Base-by-base conservation (phyloP, 2,113 vertebrate species). In the Oreotrochilus melanogaster region DNA sequence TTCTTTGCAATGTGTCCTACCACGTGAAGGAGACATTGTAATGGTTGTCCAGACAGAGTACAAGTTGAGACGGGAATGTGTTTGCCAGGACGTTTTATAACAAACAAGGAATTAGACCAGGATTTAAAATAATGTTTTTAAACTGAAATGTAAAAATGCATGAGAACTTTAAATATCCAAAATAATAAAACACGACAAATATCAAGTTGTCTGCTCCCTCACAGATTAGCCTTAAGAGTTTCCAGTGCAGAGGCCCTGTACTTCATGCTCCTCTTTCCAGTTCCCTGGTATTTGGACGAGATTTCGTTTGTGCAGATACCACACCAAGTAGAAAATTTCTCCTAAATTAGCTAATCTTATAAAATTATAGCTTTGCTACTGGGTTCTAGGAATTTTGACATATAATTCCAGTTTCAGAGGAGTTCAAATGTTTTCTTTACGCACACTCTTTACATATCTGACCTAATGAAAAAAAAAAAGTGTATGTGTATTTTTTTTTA, bases 401-500 rank as follows among this genome's bases (percentile, higher is more conserved):
- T 28, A 35, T 19, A 72, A 54, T 2, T 9, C 37, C 30, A 58
- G 10, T 5, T 81, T 74, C 56, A 84, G 33, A 37, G 74, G 37
- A 50, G 47, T 62, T 70, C 24, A 81, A 50, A 66, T 22, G 17
- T 62, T 45, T 65, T 53, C 62, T 79, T 12, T 62, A 16, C 12
- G 28, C 4, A 50, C 9, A 13, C 7, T 47, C 45, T 13, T 47
- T 66, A 90, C 33, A 85, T 21, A 75, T 6, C 4, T 62, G 33
- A 70, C 25, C 24, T 53, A 85, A 71, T 7, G 25, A 25, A 73
- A 78, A 65, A 47, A 13, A 7, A 78, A 65, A 47, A 13, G 7
- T 8, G 2, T 11, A 12, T 6, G 21, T 5, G 4, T 11, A 3
- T 11, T 15, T 14, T 24, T 30, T 7, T 47, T 57, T 57, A 10